Conservation (phyloP, 2,888 invertebrate species). For the Lepidocyrtinus sp. region DNA sequence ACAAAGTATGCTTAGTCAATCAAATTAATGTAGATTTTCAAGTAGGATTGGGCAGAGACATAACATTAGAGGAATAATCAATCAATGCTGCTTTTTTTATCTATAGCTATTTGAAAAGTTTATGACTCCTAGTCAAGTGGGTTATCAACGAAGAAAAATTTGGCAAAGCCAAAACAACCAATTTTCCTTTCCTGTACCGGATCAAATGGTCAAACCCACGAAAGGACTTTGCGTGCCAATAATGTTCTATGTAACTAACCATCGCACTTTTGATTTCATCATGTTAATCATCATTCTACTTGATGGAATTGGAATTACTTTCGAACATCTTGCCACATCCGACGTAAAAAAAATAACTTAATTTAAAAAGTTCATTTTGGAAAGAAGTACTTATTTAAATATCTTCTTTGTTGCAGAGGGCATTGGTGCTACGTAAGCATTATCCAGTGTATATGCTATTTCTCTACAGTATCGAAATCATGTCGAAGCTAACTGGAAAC, state of each 20-base stretch:
- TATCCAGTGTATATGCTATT: constrained; percentile 53
- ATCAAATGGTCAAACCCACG: constrained; percentile 16
- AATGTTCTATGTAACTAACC: constrained; percentile 41
- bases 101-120: constrained; percentile 40
- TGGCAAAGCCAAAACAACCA: not conserved
- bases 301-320: constrained; percentile 42
- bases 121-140: not conserved
- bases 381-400: not conserved
- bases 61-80: too few species aligned
- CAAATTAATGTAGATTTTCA: too few species aligned
- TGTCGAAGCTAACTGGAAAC: constrained; percentile 34
- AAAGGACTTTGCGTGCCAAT: constrained; percentile 50
- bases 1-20: constrained; percentile 17
- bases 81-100: not conserved
- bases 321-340: constrained; percentile 39
- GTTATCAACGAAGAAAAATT: not conserved
- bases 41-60: too few species aligned
- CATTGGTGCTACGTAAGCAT: constrained; percentile 39
- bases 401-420: constrained; percentile 30
- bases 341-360: constrained; percentile 24
- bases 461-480: constrained; percentile 29
- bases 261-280: constrained; percentile 33
- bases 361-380: not conserved
- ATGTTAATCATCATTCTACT: constrained; percentile 34
- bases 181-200: not conserved